Evolutionary conservation across 2,113 vertebrate genomes (phyloP), one percentile per base, ranked within the genome.

Genomic region (Isurus oxyrinchus): DNA sequence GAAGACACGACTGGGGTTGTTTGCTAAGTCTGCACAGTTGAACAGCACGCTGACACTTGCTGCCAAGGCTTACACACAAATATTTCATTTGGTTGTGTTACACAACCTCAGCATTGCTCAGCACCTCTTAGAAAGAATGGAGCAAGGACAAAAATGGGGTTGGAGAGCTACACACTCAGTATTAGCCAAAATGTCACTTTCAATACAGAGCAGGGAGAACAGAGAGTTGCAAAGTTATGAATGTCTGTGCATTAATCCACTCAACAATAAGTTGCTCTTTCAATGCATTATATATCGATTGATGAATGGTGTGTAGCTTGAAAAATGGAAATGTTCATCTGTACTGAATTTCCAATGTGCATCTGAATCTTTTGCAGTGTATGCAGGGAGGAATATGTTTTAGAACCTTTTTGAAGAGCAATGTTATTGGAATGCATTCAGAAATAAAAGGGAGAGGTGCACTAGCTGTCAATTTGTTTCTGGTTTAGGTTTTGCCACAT

Each of bases 401-500:
- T 81, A 16, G 35, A 14, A 84, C 40, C 4, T 44, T 84, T 23
- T 5, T 84, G 40, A 84, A 84, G 81, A 49, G 81, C 40, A 23
- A 40, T 5, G 59, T 94, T 40, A 66, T 63, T 63, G n/a, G 88
- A 57, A 57, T 61, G 88, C 13, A n/a, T 31, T 91, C 13, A 35
- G 35, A 40, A 16, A 66, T 59, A 63, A 40, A 94, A 63, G 35
- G 59, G n/a, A 94, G 90, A 94, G 57, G 61, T 66, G 63, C 66
- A 66, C 90, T 95, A 35, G 19, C 49, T 88, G 96, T 44, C 21
- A 27, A 59, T 88, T 69, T 95, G 88, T 96, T n/a, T 69, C 96
- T 67, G 88, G 90, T 94, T 59, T 81, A 59, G 19, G 35, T 44
- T 91, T 35, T 96, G 96, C 57, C 40, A 96, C 61, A 88, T 96